A percentile compares a stretch with the other conserved stretches of the same genome.
Conservation (phyloP, 2,113 vertebrate species). For the Oplegnathus fasciatus region DNA sequence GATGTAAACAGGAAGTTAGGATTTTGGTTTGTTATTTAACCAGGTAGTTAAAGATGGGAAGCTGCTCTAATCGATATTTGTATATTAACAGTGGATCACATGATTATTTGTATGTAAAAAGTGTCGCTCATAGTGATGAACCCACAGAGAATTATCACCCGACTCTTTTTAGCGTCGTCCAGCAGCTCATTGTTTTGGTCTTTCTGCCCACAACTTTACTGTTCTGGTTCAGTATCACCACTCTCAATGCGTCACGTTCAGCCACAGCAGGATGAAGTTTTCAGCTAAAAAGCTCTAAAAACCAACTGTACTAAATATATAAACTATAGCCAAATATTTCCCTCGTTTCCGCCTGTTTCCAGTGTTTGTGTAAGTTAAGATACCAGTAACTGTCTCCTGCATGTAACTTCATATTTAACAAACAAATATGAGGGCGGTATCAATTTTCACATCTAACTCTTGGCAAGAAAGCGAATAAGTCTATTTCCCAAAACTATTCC, state of each 20-base stretch:
- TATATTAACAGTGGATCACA: neutral
- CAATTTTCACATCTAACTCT: neutral
- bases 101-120: neutral
- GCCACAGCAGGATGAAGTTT: too few relatives aligned
- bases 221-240: neutral
- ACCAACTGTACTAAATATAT: too few relatives aligned
- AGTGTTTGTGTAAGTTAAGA: too few relatives aligned
- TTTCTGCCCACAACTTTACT: neutral
- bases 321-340: neutral
- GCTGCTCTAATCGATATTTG: neutral
- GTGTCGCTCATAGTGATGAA: neutral
- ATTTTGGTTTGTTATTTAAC: neutral
- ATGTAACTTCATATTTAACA: neutral
- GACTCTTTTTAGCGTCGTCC: neutral
- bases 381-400: neutral
- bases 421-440: neutral
- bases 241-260: neutral
- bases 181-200: neutral
- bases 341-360: too few relatives aligned
- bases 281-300: too few relatives aligned
- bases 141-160: too few relatives aligned
- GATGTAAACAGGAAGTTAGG: neutral
- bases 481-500: neutral
- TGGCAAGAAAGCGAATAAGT: neutral
- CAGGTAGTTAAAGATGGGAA: neutral